Evolutionary conservation across 2,888 invertebrate genomes (phyloP).

Genomic region (Gastracanthus pulcherrimus): DNA sequence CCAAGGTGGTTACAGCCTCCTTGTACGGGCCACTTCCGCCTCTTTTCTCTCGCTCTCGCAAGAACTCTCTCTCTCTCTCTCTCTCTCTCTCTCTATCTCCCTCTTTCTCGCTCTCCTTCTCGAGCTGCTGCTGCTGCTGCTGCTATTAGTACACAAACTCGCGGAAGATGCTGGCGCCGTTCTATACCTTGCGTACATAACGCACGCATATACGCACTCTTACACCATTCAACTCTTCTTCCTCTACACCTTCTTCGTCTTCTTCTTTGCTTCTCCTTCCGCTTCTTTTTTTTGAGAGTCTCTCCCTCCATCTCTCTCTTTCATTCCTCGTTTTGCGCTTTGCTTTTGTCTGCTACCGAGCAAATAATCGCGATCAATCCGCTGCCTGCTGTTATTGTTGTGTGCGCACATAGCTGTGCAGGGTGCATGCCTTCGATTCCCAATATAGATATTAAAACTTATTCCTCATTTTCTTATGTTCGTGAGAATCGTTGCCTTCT

Average conservation of each 20-base stretch:
- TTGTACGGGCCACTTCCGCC: constrained; percentile 74
- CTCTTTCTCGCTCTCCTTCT: constrained; percentile 32
- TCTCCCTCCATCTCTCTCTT: not conserved
- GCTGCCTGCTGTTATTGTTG: not conserved
- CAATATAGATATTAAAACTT: not conserved
- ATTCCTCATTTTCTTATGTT: not conserved
- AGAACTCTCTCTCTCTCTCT: not conserved
- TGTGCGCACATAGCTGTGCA: not conserved
- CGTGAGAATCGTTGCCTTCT: not conserved
- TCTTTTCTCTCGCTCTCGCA: constrained; percentile 54
- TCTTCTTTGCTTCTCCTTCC: constrained; percentile 16
- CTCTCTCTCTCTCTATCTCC: constrained; percentile 22
- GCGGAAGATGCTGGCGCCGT: constrained; percentile 44
- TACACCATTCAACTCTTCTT: constrained; percentile 36
- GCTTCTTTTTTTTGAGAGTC: not conserved
- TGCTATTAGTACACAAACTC: not conserved
- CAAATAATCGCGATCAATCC: not conserved
- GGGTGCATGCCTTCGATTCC: too few relatives aligned
- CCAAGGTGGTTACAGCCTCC: constrained; percentile 76
- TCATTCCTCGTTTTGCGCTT: not conserved
- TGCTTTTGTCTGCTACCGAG: too few relatives aligned
- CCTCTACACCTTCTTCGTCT: not conserved
- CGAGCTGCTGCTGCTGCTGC: not conserved
- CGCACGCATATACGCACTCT: not conserved
- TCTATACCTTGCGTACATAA: too few relatives aligned